phyloP scores from a whole-genome alignment of 2,888 invertebrate genomes.

The Nemurella pictetii region DNA sequence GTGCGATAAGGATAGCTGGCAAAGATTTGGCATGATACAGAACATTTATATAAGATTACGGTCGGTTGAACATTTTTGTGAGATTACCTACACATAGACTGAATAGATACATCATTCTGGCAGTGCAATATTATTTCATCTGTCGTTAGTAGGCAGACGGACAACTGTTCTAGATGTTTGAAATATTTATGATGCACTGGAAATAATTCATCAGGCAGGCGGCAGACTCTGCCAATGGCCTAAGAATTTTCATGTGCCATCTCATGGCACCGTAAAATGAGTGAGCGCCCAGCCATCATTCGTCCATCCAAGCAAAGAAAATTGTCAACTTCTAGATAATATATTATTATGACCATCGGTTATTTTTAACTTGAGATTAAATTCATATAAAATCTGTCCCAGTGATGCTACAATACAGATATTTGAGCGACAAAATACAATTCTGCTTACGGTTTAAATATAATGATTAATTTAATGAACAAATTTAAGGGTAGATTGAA shows the following conservation, averaged over 20 bases:
- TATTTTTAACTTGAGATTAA: background rate
- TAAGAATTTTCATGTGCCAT: background rate
- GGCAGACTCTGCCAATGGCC: background rate
- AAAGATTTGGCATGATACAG: background rate
- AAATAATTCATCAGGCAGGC: background rate
- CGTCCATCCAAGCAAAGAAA: constrained; percentile 14
- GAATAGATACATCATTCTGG: background rate
- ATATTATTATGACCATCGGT: background rate
- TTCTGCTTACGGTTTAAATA: too few relatives aligned
- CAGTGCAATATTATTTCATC: background rate
- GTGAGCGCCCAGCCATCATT: background rate
- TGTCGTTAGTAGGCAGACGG: background rate
- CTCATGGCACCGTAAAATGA: constrained; percentile 2
- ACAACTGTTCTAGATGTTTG: background rate
- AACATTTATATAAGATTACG: background rate
- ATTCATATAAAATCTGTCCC: too few relatives aligned
- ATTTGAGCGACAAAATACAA: too few relatives aligned
- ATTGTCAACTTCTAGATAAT: background rate
- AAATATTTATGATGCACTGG: background rate
- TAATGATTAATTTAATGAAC: background rate
- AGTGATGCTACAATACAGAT: too few relatives aligned
- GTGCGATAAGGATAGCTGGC: background rate
- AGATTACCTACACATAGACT: background rate
- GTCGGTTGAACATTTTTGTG: background rate
- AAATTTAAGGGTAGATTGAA: background rate